Evolutionary conservation across 2,113 vertebrate genomes (phyloP), one percentile per base, ranked within the genome.

Genomic region (Casuarius casuarius): DNA sequence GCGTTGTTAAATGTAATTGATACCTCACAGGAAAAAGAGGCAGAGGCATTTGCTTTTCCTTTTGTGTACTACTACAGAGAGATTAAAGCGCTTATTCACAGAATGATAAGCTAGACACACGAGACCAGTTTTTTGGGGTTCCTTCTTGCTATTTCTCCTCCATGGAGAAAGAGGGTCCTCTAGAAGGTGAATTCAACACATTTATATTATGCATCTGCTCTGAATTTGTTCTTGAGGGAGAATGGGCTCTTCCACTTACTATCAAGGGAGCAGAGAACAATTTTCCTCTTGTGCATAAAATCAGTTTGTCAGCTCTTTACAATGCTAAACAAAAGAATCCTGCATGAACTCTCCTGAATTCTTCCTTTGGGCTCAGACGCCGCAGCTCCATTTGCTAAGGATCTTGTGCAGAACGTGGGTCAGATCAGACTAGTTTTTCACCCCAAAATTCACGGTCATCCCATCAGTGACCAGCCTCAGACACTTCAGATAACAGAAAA

Each of bases 181-280:
- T n/a, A 54, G 51, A 93, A 84, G 46, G 92, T 80, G 94, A 92
- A 94, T 72, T 49, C 51, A 74, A 73, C 28, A 54, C 28, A 89
- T 74, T 31, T 58, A 79, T 33, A 48, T 76, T 48, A 73, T 49
- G 66, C 19, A 73, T 68, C 46, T 77, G 18, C 29, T 7, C 54
- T 81, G 68, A 90, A 84, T 38, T 87, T 84, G 20, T 38, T 92
- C 46, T 63, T 0, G 3, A 90, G 68, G 83, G 67, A 66, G 46
- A 92, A 77, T 12, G 9, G 7, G 46, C 26, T 67, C 38, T 67
- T 90, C 35, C 46, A 48, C 29, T 94, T 59, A 40, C 10, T 23
- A 66, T 18, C 59, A 73, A 67, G 25, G 33, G 20, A 90, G 23
- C 16, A 77, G 28, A 44, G 52, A 73, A 85, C 4, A 0, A 48